These are phyloP conservation scores for Dolichopus griseipennis DNA, from an alignment of 2,888 invertebrate species.

Conservation along the genomic window DNA sequence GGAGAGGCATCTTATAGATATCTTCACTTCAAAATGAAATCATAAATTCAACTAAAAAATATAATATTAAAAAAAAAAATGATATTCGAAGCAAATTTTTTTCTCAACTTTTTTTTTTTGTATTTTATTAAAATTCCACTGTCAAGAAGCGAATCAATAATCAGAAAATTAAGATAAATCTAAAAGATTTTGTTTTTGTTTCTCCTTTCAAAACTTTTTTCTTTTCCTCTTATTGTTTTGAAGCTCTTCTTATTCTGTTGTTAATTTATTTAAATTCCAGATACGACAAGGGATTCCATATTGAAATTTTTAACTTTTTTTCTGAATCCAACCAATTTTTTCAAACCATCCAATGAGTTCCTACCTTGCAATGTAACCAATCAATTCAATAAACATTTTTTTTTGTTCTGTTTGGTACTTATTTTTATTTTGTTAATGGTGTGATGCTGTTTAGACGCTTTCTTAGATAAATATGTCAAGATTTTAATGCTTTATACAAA, in stretches of 20 bases:
- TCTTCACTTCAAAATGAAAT: too few species aligned
- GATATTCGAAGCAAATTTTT: too few species aligned
- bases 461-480: slow-evolving; percentile 6
- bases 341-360: background rate
- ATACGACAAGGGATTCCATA: background rate
- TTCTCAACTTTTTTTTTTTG: too few species aligned
- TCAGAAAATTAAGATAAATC: too few species aligned
- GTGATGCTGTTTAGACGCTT: slow-evolving; percentile 6
- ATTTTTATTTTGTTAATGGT: background rate
- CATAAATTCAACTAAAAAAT: too few species aligned
- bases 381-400: slow-evolving; percentile 2
- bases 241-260: background rate
- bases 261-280: background rate
- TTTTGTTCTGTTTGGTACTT: background rate
- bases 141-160: too few species aligned
- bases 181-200: too few species aligned
- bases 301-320: background rate
- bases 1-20: too few species aligned
- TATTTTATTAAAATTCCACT: too few species aligned
- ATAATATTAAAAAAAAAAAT: too few species aligned
- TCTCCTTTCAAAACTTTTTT: too few species aligned
- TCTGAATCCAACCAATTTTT: background rate
- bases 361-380: background rate
- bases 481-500: background rate
- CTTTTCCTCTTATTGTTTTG: too few species aligned